These are phyloP conservation scores for Akabosia matsudoensis DNA, from an alignment of 1,140 invertebrate species.

Conservation along the genomic window DNA sequence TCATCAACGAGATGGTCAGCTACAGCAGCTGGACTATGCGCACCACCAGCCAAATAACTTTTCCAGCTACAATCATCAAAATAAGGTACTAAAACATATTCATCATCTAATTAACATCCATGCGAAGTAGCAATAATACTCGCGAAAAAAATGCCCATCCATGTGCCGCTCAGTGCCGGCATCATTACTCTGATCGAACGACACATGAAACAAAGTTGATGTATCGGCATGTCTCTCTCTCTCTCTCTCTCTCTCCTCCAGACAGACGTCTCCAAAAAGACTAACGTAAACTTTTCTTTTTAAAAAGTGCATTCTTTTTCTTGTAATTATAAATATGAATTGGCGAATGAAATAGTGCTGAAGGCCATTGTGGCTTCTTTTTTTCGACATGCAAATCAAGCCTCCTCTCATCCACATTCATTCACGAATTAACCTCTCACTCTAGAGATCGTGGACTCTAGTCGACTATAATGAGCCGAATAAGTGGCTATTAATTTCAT, in stretches of 20 bases:
- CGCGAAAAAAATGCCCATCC: neutral
- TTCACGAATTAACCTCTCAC: neutral
- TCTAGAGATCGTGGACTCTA: neutral
- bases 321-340: no score
- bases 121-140: neutral
- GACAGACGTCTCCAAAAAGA: neutral
- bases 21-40: neutral
- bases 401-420: neutral
- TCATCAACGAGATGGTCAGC: neutral
- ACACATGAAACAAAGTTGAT: neutral
- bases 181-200: neutral
- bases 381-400: no score
- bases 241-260: neutral
- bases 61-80: neutral
- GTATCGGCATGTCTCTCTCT: no score
- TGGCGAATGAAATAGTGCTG: no score
- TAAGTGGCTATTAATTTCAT: neutral
- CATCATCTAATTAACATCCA: neutral
- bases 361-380: no score
- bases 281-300: no score
- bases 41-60: neutral
- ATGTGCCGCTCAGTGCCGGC: neutral
- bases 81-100: conserved; percentile 9
- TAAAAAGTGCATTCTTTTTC: no score
- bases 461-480: neutral